Evolutionary conservation across 1,140 invertebrate species (phyloP).

Genomic region (Ostrea edulis): DNA sequence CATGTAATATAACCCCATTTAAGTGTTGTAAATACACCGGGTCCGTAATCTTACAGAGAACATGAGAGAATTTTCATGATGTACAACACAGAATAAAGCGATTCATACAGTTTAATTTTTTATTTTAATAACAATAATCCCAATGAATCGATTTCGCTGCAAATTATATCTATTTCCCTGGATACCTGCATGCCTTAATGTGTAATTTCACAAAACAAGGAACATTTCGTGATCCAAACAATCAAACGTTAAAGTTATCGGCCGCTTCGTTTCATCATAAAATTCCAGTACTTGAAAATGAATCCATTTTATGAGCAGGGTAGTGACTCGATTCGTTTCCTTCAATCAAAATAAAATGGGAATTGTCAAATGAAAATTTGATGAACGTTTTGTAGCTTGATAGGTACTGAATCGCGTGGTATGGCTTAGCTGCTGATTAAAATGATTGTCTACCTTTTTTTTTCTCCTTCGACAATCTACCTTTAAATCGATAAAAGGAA

Average conservation of each 20-base stretch:
- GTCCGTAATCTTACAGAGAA: background rate
- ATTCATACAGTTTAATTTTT: slow-evolving; percentile 24
- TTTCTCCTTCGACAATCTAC: slow-evolving; percentile 25
- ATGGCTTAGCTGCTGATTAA: background rate
- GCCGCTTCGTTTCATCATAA: slow-evolving; percentile 25
- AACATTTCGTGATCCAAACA: slow-evolving; percentile 37
- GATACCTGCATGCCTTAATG: slow-evolving; percentile 29
- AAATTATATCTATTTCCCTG: slow-evolving; percentile 44
- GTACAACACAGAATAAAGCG: background rate
- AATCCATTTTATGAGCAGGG: slow-evolving; percentile 21
- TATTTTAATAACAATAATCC: slow-evolving; percentile 37
- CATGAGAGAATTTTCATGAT: background rate
- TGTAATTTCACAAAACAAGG: slow-evolving; percentile 30
- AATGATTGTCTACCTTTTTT: slow-evolving; percentile 3
- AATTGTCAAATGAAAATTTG: slow-evolving; percentile 43
- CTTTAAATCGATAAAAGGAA: slow-evolving; percentile 43
- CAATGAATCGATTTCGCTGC: background rate
- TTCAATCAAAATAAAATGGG: slow-evolving; percentile 18
- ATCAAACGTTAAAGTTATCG: slow-evolving; percentile 40
- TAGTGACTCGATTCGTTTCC: slow-evolving; percentile 7
- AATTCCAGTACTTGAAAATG: slow-evolving; percentile 41
- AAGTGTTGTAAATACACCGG: background rate
- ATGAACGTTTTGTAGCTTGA: slow-evolving; percentile 9
- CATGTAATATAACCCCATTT: background rate
- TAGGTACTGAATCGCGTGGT: background rate